Conservation (phyloP, 2,888 invertebrate species). For the Branchipolynoe longqiensis region DNA sequence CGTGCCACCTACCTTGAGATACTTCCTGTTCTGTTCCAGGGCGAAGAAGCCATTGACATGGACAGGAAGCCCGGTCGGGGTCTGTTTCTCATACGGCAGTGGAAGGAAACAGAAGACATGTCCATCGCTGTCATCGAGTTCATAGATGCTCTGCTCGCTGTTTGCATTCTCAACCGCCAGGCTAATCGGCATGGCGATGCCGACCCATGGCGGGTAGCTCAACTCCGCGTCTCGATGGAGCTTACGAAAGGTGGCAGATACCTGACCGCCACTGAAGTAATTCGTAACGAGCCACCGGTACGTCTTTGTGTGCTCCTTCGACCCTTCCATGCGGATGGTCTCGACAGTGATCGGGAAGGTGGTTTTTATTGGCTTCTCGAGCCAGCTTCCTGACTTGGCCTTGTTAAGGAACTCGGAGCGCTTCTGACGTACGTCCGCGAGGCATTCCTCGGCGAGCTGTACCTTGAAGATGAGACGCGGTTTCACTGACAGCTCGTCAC, state of each 20-base stretch:
- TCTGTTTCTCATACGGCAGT: slow-evolving; percentile 73
- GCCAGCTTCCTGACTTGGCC: slow-evolving; percentile 19
- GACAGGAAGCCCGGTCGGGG: slow-evolving; percentile 77
- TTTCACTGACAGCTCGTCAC: slow-evolving; percentile 58
- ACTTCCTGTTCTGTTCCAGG: slow-evolving; percentile 73
- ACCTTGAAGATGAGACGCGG: slow-evolving; percentile 66
- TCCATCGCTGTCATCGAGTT: slow-evolving; percentile 67
- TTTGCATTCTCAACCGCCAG: slow-evolving; percentile 40
- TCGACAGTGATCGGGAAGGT: slow-evolving; percentile 63
- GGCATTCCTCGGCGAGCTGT: slow-evolving; percentile 63
- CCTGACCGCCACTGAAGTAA: slow-evolving; percentile 64
- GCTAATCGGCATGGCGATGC: slow-evolving; percentile 69
- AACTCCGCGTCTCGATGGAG: slow-evolving; percentile 67
- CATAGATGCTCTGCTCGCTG: slow-evolving; percentile 29
- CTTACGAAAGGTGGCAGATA: slow-evolving; percentile 66
- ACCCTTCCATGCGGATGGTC: slow-evolving; percentile 12
- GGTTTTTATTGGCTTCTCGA: slow-evolving; percentile 55
- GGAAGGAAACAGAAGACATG: slow-evolving; percentile 79
- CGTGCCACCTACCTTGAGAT: too few species aligned
- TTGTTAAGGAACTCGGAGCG: slow-evolving; percentile 64
- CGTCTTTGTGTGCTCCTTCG: slow-evolving; percentile 23
- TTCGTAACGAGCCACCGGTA: slow-evolving; percentile 67
- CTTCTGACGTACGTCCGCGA: slow-evolving; percentile 65
- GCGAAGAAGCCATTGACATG: slow-evolving; percentile 79
- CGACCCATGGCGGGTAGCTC: slow-evolving; percentile 71